Evolutionary conservation across 2,797 vertebrate genomes (phyloP).

Genomic region (Molossus molossus): DNA sequence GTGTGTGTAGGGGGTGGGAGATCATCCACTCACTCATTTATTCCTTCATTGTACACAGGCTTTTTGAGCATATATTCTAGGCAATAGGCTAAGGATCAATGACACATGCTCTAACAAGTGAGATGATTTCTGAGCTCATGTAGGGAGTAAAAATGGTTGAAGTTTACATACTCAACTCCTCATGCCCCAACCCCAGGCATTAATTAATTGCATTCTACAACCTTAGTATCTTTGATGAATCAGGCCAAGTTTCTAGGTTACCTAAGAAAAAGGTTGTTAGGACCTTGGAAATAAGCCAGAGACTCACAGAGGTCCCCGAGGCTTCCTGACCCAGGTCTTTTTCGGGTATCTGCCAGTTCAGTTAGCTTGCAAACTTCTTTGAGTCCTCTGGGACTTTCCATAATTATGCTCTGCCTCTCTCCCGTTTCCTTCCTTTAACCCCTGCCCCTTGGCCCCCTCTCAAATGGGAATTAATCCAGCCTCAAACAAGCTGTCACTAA

Average conservation of each 20-base stretch:
- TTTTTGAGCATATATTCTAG: background rate
- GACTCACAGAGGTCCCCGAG: background rate
- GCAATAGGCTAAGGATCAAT: background rate
- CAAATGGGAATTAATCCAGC: slow-evolving; percentile 87
- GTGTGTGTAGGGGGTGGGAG: too few species aligned
- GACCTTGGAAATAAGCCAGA: slow-evolving; percentile 18
- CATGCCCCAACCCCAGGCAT: background rate
- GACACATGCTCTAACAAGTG: background rate
- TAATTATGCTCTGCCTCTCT: slow-evolving; percentile 75
- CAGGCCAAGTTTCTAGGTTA: background rate
- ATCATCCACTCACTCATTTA: background rate
- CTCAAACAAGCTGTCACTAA: slow-evolving; percentile 87
- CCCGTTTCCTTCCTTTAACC: background rate
- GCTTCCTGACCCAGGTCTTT: background rate
- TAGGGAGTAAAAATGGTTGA: background rate
- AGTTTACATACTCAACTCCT: background rate
- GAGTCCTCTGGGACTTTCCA: slow-evolving; percentile 76
- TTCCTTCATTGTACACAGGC: background rate
- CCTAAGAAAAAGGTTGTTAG: background rate
- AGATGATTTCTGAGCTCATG: background rate
- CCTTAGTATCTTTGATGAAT: background rate
- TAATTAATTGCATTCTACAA: background rate
- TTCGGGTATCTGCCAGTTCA: slow-evolving; percentile 27
- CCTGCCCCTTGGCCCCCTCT: slow-evolving; percentile 70
- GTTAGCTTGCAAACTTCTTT: background rate